Evolutionary conservation across 2,797 vertebrate species (phyloP).

Genomic region (Hemitrygon akajei): DNA sequence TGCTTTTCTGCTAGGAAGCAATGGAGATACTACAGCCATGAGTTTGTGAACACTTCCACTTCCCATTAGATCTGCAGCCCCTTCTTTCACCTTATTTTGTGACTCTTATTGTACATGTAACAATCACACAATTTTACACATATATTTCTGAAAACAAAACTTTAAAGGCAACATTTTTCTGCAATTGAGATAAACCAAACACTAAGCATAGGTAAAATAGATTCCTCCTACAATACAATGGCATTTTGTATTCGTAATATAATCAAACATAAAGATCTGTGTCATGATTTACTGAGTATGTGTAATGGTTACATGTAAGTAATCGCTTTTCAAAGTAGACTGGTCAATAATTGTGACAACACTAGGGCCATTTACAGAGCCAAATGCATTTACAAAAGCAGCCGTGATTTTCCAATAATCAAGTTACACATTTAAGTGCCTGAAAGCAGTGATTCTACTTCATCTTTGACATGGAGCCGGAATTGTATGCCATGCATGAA

Average conservation of each 20-base stretch:
- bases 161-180: background rate
- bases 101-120: background rate
- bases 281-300: background rate
- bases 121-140: background rate
- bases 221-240: background rate
- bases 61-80: too few relatives aligned
- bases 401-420: slow-evolving; percentile 11
- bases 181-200: background rate
- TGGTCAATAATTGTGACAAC: background rate
- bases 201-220: background rate
- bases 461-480: background rate
- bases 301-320: background rate
- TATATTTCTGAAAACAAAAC: background rate
- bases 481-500: background rate
- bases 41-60: background rate
- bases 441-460: background rate
- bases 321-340: background rate
- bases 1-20: background rate
- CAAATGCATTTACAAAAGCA: background rate
- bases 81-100: background rate
- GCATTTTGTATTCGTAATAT: background rate
- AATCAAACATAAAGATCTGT: background rate
- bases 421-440: background rate
- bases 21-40: background rate
- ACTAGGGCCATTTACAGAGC: background rate